phyloP scores from a whole-genome alignment of 1,140 invertebrate species.

The Papilio glaucus region DNA sequence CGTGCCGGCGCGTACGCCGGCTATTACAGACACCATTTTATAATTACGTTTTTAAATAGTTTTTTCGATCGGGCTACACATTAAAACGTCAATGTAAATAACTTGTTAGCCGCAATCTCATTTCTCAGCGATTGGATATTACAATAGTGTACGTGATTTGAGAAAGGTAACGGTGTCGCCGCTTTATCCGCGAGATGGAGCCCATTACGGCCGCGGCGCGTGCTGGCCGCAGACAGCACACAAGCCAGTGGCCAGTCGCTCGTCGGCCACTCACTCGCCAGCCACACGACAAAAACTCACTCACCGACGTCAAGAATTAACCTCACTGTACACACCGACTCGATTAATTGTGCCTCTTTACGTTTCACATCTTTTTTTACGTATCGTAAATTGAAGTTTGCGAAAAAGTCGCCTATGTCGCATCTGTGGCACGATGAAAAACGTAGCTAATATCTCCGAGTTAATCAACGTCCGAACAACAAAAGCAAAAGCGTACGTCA shows the following conservation, averaged over 20 bases:
- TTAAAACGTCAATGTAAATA: constrained; percentile 84
- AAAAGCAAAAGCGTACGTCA: constrained; percentile 44
- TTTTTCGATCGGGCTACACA: constrained; percentile 76
- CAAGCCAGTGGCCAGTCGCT: constrained; percentile 13
- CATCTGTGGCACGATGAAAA: constrained; percentile 21
- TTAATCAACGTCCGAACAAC: constrained; percentile 45
- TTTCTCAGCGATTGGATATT: constrained; percentile 82
- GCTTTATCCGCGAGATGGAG: constrained; percentile 80
- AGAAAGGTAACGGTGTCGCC: constrained; percentile 80
- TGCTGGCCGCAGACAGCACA: constrained; percentile 25
- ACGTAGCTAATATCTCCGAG: constrained; percentile 39
- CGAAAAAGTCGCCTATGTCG: constrained; percentile 31
- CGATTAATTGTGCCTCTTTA: constrained; percentile 40
- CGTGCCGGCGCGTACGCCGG: constrained; percentile 74
- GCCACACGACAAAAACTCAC: constrained; percentile 29
- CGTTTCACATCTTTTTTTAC: constrained; percentile 20
- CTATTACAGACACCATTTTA: constrained; percentile 78
- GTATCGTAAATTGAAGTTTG: constrained; percentile 25
- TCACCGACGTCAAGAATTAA: constrained; percentile 37
- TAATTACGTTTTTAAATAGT: constrained; percentile 83
- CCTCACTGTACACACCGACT: constrained; percentile 41
- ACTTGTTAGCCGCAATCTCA: constrained; percentile 83
- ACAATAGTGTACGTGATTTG: constrained; percentile 83
- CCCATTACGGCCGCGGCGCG: constrained; percentile 63
- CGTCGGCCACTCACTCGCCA: too few species aligned